These are phyloP conservation scores for Chrysopa pallens DNA, from an alignment of 1,140 invertebrate species.

Conservation along the genomic window DNA sequence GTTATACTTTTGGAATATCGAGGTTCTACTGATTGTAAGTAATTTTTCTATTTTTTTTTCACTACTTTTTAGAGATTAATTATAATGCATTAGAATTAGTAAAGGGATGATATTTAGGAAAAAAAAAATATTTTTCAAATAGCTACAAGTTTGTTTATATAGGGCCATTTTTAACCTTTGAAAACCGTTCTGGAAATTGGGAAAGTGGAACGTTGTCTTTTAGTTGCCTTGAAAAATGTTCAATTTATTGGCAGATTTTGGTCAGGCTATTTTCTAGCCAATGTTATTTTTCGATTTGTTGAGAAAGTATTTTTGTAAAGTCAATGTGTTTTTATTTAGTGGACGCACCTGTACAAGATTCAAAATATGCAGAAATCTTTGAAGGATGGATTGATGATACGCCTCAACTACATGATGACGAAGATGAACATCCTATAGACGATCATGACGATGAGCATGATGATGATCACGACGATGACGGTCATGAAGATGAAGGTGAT, in stretches of 20 bases:
- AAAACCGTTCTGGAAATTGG: too few relatives aligned
- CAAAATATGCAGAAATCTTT: constrained; percentile 49
- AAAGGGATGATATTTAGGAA: too few relatives aligned
- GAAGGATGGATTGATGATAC: constrained; percentile 62
- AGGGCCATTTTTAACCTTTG: too few relatives aligned
- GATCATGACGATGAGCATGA: constrained; percentile 9
- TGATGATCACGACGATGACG: constrained; percentile 6
- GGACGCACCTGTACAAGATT: constrained; percentile 47
- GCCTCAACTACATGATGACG: constrained; percentile 24
- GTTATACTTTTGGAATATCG: constrained; percentile 62
- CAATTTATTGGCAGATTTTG: neutral
- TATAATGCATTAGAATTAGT: too few relatives aligned
- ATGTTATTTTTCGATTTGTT: neutral
- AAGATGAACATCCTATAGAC: constrained; percentile 19
- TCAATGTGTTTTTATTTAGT: constrained; percentile 28
- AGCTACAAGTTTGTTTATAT: too few relatives aligned
- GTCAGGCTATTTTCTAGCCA: neutral
- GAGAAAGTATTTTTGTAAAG: neutral
- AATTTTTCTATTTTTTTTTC: constrained; percentile 4
- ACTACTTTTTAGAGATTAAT: too few relatives aligned
- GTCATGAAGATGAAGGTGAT: constrained; percentile 13
- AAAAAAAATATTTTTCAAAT: too few relatives aligned
- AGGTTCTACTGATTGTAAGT: constrained; percentile 56
- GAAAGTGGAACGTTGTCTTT: too few relatives aligned
- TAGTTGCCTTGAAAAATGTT: too few relatives aligned